phyloP scores from a whole-genome alignment of 2,113 vertebrate genomes.

The Peucedramus taeniatus region DNA sequence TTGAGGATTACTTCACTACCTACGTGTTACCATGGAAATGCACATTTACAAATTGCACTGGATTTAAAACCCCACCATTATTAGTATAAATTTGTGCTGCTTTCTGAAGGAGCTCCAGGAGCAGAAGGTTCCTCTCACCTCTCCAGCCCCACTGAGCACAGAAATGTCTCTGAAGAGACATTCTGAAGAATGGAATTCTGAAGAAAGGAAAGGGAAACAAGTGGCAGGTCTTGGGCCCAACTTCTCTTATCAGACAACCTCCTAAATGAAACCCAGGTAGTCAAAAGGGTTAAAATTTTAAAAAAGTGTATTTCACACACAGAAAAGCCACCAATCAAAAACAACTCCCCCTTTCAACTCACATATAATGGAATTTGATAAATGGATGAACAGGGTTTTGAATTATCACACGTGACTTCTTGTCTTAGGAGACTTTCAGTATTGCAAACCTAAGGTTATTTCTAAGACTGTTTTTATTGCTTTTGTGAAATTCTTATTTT shows the following conservation, averaged over 20 bases:
- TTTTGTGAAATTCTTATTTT: background rate
- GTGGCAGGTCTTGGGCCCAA: background rate
- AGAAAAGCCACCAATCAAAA: background rate
- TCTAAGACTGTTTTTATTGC: background rate
- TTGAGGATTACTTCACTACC: slow-evolving; percentile 73
- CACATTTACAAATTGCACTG: slow-evolving; percentile 71
- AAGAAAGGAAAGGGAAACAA: background rate
- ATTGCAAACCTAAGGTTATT: background rate
- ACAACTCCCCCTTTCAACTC: fast-evolving
- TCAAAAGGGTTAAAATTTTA: background rate
- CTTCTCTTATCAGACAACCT: background rate
- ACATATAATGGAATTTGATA: background rate
- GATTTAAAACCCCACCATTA: slow-evolving; percentile 57
- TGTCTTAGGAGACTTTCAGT: background rate
- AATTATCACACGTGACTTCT: background rate
- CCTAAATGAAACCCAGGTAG: background rate
- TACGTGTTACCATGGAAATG: slow-evolving; percentile 73
- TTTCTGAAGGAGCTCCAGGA: background rate
- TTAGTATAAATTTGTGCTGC: slow-evolving; percentile 43
- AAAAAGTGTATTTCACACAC: background rate
- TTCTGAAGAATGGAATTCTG: too few species aligned
- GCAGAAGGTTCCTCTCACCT: background rate
- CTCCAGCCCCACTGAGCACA: background rate
- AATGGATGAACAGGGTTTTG: background rate
- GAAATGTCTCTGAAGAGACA: too few species aligned